phyloP scores from a whole-genome alignment of 2,888 invertebrate genomes.

The Dyspetes luteomarginatus region DNA sequence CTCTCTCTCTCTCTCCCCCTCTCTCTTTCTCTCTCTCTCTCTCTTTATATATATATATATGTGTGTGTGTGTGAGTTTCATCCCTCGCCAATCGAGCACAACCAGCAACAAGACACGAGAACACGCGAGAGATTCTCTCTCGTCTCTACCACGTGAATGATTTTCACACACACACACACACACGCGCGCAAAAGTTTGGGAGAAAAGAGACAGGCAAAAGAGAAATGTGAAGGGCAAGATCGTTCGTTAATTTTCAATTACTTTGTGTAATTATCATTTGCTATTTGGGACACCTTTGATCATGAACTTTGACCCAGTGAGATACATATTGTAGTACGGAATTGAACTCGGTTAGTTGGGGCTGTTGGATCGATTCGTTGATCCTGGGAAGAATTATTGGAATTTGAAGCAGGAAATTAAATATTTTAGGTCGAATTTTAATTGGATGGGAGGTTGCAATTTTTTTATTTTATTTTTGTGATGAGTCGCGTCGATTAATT shows the following conservation, averaged over 20 bases:
- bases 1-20: conserved; percentile 63
- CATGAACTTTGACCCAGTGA: conserved; percentile 67
- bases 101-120: neutral
- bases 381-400: neutral
- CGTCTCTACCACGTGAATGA: neutral
- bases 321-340: neutral
- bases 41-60: neutral
- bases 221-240: conserved; percentile 76
- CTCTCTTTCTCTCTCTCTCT: conserved; percentile 64
- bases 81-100: neutral
- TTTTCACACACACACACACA: neutral
- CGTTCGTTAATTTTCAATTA: conserved; percentile 82
- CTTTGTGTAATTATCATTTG: conserved; percentile 80
- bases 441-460: no score
- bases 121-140: neutral
- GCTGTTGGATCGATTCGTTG: no score
- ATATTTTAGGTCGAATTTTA: no score
- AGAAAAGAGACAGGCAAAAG: conserved; percentile 43
- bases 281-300: conserved; percentile 81
- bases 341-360: no score
- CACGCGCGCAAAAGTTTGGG: neutral
- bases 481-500: no score
- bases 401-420: neutral
- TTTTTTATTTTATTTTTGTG: no score
- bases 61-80: neutral